A percentile compares a stretch with the other conserved stretches of the same genome.
Conservation (phyloP, 2,888 invertebrate species). For the Cheilosia urbana region DNA sequence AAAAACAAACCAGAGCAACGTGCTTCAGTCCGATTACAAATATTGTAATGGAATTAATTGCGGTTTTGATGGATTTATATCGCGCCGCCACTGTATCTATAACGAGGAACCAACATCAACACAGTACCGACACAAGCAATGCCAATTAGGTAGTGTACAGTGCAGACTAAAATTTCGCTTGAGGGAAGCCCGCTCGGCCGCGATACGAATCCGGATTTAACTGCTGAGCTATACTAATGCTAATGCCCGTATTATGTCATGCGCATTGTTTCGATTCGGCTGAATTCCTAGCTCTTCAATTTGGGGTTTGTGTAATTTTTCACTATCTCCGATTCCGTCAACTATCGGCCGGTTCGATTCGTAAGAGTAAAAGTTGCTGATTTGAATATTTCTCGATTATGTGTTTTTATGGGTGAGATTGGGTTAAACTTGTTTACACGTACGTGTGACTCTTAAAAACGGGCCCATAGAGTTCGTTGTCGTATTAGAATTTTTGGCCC, state of each 20-base stretch:
- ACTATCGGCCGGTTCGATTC: conserved; percentile 21
- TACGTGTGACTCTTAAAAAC: background rate
- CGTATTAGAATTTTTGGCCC: background rate
- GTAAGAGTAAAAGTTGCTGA: conserved; percentile 57
- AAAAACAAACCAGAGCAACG: background rate
- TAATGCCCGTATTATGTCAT: conserved; percentile 12
- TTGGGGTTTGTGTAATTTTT: conserved; percentile 20
- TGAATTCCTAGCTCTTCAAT: conserved; percentile 7
- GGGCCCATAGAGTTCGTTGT: background rate
- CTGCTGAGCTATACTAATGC: background rate
- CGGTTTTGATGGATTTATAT: background rate
- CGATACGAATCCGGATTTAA: conserved; percentile 9
- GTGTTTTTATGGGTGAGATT: conserved; percentile 30
- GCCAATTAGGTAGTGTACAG: conserved; percentile 9
- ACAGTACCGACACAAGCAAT: conserved; percentile 11
- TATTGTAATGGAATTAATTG: conserved; percentile 30
- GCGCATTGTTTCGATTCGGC: background rate
- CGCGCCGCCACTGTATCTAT: background rate
- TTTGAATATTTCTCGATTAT: conserved; percentile 46
- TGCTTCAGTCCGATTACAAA: conserved; percentile 33
- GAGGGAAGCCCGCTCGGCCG: conserved; percentile 16
- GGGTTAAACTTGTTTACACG: background rate
- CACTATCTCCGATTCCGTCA: conserved; percentile 16
- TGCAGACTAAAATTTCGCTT: background rate
- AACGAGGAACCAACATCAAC: background rate